These are phyloP conservation scores for Chironomus tepperi DNA, from an alignment of 1,140 invertebrate genomes.

Conservation along the genomic window DNA sequence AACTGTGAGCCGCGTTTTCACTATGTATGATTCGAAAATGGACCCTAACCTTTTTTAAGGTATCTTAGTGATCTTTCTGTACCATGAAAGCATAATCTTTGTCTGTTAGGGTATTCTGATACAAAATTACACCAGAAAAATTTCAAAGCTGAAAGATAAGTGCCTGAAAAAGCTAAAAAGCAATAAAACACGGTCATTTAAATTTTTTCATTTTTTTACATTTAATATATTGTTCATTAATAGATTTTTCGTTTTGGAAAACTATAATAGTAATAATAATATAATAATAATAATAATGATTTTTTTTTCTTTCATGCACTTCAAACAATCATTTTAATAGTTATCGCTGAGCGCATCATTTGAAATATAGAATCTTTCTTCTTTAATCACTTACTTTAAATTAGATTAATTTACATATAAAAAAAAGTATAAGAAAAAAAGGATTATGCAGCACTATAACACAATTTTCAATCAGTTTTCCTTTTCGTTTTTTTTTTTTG, in stretches of 20 bases:
- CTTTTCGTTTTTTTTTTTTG: too few species aligned
- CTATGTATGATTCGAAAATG: too few species aligned
- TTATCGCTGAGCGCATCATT: neutral
- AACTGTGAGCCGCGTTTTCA: too few species aligned
- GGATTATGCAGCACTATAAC: too few species aligned
- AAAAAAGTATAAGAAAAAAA: too few species aligned
- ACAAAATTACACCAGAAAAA: too few species aligned
- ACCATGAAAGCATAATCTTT: too few species aligned
- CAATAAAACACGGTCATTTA: neutral
- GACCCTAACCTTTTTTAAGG: too few species aligned
- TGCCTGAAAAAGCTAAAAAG: neutral
- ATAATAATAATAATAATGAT: neutral
- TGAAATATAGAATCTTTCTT: neutral
- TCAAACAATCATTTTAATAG: neutral
- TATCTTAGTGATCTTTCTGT: too few species aligned
- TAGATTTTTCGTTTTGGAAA: slow-evolving; percentile 14
- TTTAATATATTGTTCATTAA: slow-evolving; percentile 12
- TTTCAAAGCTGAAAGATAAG: neutral
- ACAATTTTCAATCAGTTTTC: too few species aligned
- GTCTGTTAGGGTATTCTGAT: too few species aligned
- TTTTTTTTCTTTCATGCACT: neutral
- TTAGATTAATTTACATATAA: too few species aligned
- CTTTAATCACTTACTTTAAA: neutral
- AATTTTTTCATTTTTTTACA: neutral
- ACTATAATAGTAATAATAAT: slow-evolving; percentile 2